phyloP scores from a whole-genome alignment of 2,113 vertebrate genomes.

The Mastomys natalensis region DNA sequence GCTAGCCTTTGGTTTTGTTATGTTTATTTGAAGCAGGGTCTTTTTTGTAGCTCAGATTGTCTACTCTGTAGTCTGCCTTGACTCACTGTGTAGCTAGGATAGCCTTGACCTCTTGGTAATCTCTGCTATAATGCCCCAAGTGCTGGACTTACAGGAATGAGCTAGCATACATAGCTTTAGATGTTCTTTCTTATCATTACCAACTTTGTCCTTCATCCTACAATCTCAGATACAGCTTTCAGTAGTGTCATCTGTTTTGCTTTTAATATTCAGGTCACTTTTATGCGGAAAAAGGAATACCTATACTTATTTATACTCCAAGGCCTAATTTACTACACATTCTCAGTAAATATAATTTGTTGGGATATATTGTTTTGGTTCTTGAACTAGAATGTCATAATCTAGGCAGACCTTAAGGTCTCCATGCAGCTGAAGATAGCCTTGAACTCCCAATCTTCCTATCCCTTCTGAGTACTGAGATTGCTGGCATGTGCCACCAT shows the following conservation, averaged over 20 bases:
- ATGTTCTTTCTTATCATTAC: neutral
- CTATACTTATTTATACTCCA: neutral
- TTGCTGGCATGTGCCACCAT: neutral
- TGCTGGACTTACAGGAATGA: neutral
- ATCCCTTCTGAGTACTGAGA: neutral
- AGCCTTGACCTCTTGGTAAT: neutral
- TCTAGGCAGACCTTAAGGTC: neutral
- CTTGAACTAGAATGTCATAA: neutral
- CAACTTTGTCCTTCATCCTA: neutral
- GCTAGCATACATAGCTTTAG: neutral
- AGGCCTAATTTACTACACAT: neutral
- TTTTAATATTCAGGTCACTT: neutral
- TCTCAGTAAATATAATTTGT: neutral
- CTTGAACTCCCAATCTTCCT: neutral
- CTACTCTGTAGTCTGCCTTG: neutral
- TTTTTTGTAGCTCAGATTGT: neutral
- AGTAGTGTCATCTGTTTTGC: neutral
- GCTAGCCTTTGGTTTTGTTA: neutral
- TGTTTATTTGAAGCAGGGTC: neutral
- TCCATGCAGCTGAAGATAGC: neutral
- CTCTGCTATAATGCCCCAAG: neutral
- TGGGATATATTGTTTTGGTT: neutral
- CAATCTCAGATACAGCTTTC: neutral
- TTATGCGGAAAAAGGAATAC: neutral
- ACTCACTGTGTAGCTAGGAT: neutral